Percentiles rank a stretch among this genome's conserved stretches.
Evolutionary conservation across 2,797 vertebrate genomes (phyloP).

Genomic region (Geotria australis): DNA sequence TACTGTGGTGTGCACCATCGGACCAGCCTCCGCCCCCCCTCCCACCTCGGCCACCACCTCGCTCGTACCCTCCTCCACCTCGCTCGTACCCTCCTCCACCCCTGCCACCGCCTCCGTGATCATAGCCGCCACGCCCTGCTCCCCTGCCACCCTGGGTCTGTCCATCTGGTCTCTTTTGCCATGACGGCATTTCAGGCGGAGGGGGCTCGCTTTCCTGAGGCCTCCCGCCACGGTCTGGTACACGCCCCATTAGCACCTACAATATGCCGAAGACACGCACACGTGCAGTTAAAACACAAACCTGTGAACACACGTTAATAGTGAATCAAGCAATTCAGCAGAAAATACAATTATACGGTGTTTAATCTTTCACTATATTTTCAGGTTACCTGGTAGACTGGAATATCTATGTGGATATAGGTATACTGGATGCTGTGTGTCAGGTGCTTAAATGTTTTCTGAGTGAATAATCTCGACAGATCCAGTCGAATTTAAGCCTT

Average conservation of each 20-base stretch:
- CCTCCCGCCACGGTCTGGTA: constrained; percentile 76
- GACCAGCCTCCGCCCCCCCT: constrained; percentile 33
- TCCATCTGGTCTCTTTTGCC: constrained; percentile 81
- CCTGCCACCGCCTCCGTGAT: constrained; percentile 2
- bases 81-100: constrained; percentile 8
- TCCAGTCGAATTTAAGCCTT: too few species aligned
- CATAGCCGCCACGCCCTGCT: constrained; percentile 16
- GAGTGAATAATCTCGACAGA: too few species aligned
- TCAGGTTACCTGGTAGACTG: too few species aligned
- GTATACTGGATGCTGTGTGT: too few species aligned
- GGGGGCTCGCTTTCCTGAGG: constrained; percentile 85
- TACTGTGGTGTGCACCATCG: constrained; percentile 9
- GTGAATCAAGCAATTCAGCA: too few species aligned
- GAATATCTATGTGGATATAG: too few species aligned
- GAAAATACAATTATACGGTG: too few species aligned
- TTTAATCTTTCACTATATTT: too few species aligned
- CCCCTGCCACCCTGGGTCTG: constrained; percentile 25
- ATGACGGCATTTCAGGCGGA: constrained; percentile 85
- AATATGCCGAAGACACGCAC: not conserved
- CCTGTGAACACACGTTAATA: too few species aligned
- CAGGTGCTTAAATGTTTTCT: too few species aligned
- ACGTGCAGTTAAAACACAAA: too few species aligned
- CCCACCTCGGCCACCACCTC: constrained; percentile 28
- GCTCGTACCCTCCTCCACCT: constrained; percentile 32
- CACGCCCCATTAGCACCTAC: constrained; percentile 81